Conservation (phyloP, 2,113 vertebrate species). For the Crotophaga sulcirostris region DNA sequence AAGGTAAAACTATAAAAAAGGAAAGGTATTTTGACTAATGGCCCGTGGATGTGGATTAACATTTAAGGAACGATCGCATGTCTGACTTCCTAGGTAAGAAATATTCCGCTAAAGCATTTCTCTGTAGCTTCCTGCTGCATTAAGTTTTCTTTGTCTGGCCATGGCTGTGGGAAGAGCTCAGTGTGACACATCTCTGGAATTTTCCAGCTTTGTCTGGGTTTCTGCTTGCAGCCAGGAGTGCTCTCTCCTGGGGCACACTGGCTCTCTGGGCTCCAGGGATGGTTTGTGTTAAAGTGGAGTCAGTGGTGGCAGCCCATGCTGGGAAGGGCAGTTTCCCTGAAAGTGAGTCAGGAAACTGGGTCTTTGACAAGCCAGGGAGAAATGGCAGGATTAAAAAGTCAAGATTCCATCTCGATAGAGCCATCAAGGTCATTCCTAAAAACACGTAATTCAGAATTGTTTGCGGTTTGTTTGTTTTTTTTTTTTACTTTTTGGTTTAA, state of each 20-base stretch:
- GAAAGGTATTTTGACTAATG: slow-evolving; percentile 1
- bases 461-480: no score
- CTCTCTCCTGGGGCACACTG: background rate
- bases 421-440: background rate
- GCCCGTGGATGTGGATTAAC: background rate
- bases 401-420: background rate
- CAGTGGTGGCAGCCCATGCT: background rate
- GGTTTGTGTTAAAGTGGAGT: background rate
- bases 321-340: background rate
- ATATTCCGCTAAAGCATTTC: background rate
- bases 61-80: background rate
- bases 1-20: background rate
- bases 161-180: background rate
- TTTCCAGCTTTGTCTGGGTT: background rate
- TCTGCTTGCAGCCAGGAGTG: background rate
- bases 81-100: background rate
- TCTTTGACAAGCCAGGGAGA: background rate
- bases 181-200: background rate
- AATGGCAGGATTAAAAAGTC: background rate
- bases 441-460: background rate
- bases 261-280: background rate
- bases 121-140: background rate
- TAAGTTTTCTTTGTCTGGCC: background rate
- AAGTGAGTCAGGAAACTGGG: background rate
- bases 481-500: background rate